These are phyloP conservation scores for Tiaroga cobitis DNA, from an alignment of 2,797 vertebrate genomes.

Conservation along the genomic window DNA sequence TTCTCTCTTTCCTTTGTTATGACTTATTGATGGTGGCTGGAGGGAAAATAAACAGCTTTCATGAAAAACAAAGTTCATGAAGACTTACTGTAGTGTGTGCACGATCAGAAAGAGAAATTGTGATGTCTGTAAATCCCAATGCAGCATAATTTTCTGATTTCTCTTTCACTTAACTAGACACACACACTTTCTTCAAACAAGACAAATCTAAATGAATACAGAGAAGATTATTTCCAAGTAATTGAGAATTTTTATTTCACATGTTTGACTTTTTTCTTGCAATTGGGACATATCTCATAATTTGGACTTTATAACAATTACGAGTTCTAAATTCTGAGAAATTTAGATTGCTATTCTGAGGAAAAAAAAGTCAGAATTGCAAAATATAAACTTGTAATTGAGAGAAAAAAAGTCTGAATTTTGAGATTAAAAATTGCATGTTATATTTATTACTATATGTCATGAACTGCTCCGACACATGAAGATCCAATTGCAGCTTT, in stretches of 20 bases:
- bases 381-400: no score
- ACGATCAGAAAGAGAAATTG: not conserved
- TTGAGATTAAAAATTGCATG: no score
- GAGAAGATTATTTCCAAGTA: not conserved
- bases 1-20: not conserved
- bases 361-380: no score
- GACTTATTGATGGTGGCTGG: slow-evolving; percentile 5
- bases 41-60: not conserved
- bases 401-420: no score
- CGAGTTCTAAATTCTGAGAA: not conserved
- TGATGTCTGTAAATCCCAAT: not conserved
- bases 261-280: no score
- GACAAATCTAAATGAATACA: not conserved
- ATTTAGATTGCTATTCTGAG: not conserved
- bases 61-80: not conserved
- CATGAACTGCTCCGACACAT: no score
- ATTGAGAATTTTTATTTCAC: not conserved
- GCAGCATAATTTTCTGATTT: not conserved
- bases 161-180: not conserved
- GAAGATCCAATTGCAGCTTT: no score
- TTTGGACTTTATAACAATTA: not conserved
- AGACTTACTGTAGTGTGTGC: not conserved
- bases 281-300: not conserved
- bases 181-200: not conserved
- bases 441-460: no score